Conservation (phyloP, 2,113 vertebrate species). For the Tringa solitaria region DNA sequence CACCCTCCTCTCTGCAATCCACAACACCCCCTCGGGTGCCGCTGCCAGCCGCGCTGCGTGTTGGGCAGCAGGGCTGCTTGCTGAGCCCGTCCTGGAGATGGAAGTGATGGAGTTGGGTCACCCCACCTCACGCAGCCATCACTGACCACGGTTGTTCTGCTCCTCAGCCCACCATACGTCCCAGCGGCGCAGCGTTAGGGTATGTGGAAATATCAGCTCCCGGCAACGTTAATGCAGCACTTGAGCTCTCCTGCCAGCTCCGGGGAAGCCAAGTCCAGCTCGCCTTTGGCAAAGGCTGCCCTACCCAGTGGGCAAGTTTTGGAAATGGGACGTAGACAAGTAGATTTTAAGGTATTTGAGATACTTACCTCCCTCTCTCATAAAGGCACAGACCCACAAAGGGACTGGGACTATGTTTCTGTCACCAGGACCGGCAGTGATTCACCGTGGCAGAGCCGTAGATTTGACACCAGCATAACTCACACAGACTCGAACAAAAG, state of each 20-base stretch:
- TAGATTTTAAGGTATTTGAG: not conserved
- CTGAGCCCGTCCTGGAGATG: not conserved
- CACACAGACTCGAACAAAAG: not conserved
- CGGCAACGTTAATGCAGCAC: fast-evolving
- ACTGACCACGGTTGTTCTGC: not conserved
- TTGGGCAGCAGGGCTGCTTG: not conserved
- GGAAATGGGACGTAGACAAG: not conserved
- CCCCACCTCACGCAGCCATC: fast-evolving
- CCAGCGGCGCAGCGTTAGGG: not conserved
- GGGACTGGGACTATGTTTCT: not conserved
- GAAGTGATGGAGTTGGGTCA: not conserved
- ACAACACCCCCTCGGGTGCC: not conserved
- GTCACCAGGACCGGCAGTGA: not conserved
- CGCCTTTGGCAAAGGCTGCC: not conserved
- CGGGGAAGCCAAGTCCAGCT: not conserved
- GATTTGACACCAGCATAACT: not conserved
- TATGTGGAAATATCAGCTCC: not conserved
- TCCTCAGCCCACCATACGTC: not conserved
- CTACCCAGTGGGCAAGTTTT: not conserved
- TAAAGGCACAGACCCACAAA: not conserved
- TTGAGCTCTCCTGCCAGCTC: not conserved
- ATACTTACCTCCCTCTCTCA: not conserved
- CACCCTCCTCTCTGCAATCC: not conserved
- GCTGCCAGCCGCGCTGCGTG: fast-evolving
- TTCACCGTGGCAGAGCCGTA: not conserved